A percentile compares a stretch with the other conserved stretches of the same genome.
Evolutionary conservation across 2,797 vertebrate genomes (phyloP).

Genomic region (Eremophila alpestris): DNA sequence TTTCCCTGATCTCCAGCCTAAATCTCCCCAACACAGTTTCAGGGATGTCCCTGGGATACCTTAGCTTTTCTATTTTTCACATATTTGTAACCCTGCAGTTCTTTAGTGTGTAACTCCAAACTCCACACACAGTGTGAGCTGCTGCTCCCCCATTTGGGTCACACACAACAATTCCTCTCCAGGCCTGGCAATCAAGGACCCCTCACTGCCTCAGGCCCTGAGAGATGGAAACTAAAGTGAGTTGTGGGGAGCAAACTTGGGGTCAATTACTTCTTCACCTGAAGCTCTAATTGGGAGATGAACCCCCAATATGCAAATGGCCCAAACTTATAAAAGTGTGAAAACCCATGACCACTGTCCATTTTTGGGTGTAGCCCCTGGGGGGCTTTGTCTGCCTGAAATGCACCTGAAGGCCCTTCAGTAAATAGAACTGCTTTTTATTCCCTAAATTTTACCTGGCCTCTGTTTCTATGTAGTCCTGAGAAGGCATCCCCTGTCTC

Average conservation of each 20-base stretch:
- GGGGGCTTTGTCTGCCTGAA: fast-evolving
- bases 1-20: background rate
- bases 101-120: background rate
- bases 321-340: background rate
- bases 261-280: background rate
- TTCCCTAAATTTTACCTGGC: background rate
- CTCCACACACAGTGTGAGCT: background rate
- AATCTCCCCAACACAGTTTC: background rate
- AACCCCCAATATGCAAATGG: background rate
- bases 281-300: background rate
- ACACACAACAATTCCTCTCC: background rate
- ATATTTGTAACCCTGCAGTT: fast-evolving
- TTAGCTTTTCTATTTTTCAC: background rate
- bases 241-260: background rate
- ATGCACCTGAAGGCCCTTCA: background rate
- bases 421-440: background rate
- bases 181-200: background rate
- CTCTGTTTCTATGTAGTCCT: background rate
- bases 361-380: background rate
- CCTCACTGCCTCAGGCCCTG: background rate
- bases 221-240: background rate
- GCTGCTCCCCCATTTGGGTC: background rate
- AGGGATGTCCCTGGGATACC: background rate
- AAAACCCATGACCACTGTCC: background rate
- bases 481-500: background rate